phyloP scores from a whole-genome alignment of 2,888 invertebrate species.

The Pyrocoelia pectoralis region DNA sequence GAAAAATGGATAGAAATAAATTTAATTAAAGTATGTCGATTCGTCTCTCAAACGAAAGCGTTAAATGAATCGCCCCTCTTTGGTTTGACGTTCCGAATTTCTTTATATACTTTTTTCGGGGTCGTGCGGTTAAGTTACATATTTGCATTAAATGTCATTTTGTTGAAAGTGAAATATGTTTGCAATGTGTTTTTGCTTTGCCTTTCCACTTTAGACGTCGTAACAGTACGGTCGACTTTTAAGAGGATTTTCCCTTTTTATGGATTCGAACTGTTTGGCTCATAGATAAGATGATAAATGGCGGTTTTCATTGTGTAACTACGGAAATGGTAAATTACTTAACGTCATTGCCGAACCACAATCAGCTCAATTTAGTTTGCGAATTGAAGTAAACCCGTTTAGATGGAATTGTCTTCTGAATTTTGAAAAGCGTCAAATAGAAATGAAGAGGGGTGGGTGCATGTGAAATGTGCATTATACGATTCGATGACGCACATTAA shows the following conservation, averaged over 20 bases:
- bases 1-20: not conserved
- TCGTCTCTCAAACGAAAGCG: not conserved
- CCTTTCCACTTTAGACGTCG: not conserved
- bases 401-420: not conserved
- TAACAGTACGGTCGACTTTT: no score
- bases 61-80: not conserved
- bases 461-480: not conserved
- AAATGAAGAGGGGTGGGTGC: not conserved
- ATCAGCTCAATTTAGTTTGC: not conserved
- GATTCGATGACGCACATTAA: not conserved
- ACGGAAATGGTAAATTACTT: not conserved
- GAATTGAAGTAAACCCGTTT: no score
- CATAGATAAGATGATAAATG: no score
- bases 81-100: not conserved
- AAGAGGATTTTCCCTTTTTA: not conserved
- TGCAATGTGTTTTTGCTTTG: not conserved
- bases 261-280: not conserved
- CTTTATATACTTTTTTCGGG: not conserved
- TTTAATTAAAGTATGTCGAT: not conserved
- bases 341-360: not conserved
- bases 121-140: not conserved
- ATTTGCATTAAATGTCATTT: not conserved
- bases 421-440: not conserved
- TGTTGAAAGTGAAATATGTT: slow-evolving; percentile 1
- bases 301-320: no score